Conservation (phyloP, 2,888 invertebrate genomes). For the Electrophaes corylata region DNA sequence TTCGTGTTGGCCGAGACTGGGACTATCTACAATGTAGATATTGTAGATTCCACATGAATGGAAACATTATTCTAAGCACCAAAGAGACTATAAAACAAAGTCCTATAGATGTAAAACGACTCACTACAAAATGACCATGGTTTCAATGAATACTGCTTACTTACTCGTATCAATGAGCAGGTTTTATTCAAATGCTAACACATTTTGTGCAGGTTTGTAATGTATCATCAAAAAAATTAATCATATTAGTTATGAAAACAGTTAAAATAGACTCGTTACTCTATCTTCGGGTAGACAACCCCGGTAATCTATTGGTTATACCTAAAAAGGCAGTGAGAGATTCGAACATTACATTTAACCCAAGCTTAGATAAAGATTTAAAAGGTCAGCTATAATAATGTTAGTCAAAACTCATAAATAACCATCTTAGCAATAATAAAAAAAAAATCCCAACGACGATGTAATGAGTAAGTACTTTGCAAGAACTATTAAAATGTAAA, state of each 20-base stretch:
- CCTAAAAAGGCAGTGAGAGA: no score
- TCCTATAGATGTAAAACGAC: neutral
- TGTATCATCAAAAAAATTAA: no score
- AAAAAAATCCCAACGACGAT: neutral
- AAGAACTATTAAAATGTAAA: slow-evolving; percentile 3
- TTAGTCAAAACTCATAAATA: no score
- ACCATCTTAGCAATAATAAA: no score
- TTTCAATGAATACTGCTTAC: neutral
- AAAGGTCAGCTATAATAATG: neutral
- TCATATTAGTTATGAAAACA: no score
- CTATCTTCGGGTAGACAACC: no score
- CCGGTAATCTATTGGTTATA: no score
- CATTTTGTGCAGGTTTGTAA: no score
- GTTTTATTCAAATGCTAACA: neutral
- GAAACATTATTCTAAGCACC: slow-evolving; percentile 4
- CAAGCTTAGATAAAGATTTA: neutral
- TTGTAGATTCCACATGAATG: slow-evolving; percentile 11
- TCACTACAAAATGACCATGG: neutral
- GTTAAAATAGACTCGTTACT: no score
- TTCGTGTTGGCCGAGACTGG: slow-evolving; percentile 7
- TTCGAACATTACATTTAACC: no score
- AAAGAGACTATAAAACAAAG: neutral
- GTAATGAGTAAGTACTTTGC: neutral
- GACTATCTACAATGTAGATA: neutral
- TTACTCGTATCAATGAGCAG: neutral